A percentile compares a stretch with the other conserved stretches of the same genome.
phyloP scores from a whole-genome alignment of 2,888 invertebrate genomes.

The Clanis bilineata region DNA sequence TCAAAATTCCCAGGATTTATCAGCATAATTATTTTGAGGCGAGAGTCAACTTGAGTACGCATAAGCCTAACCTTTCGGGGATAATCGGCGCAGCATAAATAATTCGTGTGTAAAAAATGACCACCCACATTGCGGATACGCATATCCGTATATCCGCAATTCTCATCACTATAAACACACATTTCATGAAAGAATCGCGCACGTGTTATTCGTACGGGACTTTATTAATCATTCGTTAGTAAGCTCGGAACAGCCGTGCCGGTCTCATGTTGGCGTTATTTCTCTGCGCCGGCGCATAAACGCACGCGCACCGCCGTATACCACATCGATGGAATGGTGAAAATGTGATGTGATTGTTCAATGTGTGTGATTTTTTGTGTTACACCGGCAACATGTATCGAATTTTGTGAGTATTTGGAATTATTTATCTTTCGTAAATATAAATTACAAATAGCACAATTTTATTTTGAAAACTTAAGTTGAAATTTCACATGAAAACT shows the following conservation, averaged over 20 bases:
- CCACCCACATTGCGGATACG: neutral
- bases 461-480: too few relatives aligned
- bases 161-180: neutral
- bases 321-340: conserved; percentile 28
- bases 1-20: too few relatives aligned
- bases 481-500: too few relatives aligned
- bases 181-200: neutral
- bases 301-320: neutral
- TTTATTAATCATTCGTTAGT: conserved; percentile 25
- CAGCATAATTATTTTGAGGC: too few relatives aligned
- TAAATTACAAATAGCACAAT: too few relatives aligned
- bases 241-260: conserved; percentile 25
- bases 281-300: conserved; percentile 16
- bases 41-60: too few relatives aligned
- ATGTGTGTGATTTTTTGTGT: conserved; percentile 32
- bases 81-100: too few relatives aligned
- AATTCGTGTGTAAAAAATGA: neutral
- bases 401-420: conserved; percentile 33
- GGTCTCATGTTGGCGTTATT: conserved; percentile 13
- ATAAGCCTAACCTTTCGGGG: too few relatives aligned
- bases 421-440: neutral
- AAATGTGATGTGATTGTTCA: conserved; percentile 23
- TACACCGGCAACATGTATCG: conserved; percentile 31
- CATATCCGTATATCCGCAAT: neutral
- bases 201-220: neutral